phyloP scores from a whole-genome alignment of 2,797 vertebrate species.

The Rhinichthys osculus region DNA sequence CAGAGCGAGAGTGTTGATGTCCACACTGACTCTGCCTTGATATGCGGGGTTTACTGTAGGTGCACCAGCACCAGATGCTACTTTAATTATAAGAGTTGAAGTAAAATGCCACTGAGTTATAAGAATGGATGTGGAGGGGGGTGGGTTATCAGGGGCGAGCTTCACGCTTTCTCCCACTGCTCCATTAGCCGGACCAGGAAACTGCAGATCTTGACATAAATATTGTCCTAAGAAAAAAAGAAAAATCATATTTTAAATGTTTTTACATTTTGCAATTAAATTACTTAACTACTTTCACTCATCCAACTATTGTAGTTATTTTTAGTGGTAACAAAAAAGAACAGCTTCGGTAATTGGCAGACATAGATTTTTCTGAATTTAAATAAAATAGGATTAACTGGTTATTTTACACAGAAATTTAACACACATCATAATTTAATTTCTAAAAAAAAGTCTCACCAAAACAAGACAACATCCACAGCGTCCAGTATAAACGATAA shows the following conservation, averaged over 20 bases:
- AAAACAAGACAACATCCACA: neutral
- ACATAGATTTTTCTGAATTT: neutral
- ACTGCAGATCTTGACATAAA: neutral
- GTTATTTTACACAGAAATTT: neutral
- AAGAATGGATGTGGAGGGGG: accelerated
- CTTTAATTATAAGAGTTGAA: accelerated
- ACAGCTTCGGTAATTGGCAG: neutral
- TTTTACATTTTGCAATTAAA: neutral
- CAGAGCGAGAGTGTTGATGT: neutral
- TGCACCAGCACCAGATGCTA: accelerated
- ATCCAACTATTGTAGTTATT: neutral
- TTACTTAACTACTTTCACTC: neutral
- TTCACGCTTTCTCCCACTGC: neutral
- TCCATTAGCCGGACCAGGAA: neutral
- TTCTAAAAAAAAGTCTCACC: neutral
- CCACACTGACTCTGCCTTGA: accelerated
- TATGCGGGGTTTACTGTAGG: accelerated
- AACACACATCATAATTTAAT: too few species aligned
- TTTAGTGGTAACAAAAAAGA: neutral
- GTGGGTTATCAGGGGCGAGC: neutral
- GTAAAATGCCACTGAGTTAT: accelerated
- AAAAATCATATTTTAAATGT: neutral
- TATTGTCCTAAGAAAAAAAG: neutral
- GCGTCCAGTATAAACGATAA: neutral
- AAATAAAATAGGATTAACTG: neutral